phyloP scores from a whole-genome alignment of 2,113 vertebrate species.

The Pleuronectes platessa region DNA sequence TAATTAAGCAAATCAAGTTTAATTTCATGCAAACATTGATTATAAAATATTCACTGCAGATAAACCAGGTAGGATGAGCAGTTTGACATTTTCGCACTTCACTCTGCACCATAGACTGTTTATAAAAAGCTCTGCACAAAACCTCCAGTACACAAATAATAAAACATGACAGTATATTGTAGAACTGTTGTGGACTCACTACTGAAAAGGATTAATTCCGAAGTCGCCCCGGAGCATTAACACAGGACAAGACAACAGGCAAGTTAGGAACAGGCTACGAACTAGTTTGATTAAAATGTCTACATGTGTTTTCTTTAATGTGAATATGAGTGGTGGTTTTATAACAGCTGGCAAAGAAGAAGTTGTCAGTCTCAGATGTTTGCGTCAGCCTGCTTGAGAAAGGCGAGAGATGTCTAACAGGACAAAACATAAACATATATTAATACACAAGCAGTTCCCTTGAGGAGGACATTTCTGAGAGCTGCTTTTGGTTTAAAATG shows the following conservation, averaged over 20 bases:
- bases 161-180: background rate
- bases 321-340: background rate
- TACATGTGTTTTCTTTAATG: background rate
- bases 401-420: background rate
- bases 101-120: background rate
- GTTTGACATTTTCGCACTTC: background rate
- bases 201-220: too few species aligned
- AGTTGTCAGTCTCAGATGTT: constrained; percentile 1
- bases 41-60: too few species aligned
- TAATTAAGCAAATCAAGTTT: too few species aligned
- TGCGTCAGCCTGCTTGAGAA: background rate
- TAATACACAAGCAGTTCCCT: background rate
- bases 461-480: background rate
- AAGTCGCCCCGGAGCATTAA: too few species aligned
- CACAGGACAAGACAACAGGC: too few species aligned
- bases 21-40: too few species aligned
- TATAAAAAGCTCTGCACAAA: background rate
- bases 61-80: background rate
- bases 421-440: background rate
- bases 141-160: background rate
- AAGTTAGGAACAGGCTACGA: background rate
- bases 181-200: too few species aligned
- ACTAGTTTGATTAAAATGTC: background rate
- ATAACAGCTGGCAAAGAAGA: background rate
- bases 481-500: background rate